Conservation (phyloP, 2,888 invertebrate species). For the Apodemia hepburni region DNA sequence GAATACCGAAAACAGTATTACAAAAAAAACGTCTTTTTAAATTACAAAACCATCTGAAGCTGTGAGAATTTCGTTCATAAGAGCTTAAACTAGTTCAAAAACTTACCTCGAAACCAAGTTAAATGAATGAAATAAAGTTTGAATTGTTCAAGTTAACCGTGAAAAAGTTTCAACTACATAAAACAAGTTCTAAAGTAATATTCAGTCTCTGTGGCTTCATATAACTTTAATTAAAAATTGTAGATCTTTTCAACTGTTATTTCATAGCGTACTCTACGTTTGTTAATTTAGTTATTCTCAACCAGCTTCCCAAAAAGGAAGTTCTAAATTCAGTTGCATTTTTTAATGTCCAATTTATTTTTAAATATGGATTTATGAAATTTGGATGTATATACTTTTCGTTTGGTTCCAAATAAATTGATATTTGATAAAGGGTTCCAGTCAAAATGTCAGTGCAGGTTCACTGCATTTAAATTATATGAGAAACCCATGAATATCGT, state of each 20-base stretch:
- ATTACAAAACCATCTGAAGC: conserved; percentile 10
- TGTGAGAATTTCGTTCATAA: conserved; percentile 5
- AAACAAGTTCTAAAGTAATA: conserved; percentile 14
- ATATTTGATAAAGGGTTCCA: too few species aligned
- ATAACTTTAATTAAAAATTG: conserved; percentile 15
- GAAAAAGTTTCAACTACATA: conserved; percentile 14
- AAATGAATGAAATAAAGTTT: conserved; percentile 15
- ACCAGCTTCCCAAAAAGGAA: too few species aligned
- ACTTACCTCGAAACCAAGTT: conserved; percentile 15
- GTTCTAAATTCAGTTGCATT: too few species aligned
- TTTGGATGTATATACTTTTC: too few species aligned
- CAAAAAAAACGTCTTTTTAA: not conserved
- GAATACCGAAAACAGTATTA: not conserved
- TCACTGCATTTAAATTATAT: too few species aligned
- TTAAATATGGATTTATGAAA: too few species aligned
- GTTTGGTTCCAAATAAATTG: too few species aligned
- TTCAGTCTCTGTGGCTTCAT: conserved; percentile 14
- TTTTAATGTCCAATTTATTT: too few species aligned
- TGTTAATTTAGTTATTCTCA: too few species aligned
- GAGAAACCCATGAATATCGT: too few species aligned
- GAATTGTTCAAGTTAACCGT: conserved; percentile 15
- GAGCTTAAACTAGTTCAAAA: conserved; percentile 11
- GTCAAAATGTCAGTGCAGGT: too few species aligned
- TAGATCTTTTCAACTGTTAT: not conserved
- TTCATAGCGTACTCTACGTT: not conserved